Evolutionary conservation across 2,113 vertebrate genomes (phyloP), one percentile per base, ranked within the genome.

Genomic region (Gymnogyps californianus): DNA sequence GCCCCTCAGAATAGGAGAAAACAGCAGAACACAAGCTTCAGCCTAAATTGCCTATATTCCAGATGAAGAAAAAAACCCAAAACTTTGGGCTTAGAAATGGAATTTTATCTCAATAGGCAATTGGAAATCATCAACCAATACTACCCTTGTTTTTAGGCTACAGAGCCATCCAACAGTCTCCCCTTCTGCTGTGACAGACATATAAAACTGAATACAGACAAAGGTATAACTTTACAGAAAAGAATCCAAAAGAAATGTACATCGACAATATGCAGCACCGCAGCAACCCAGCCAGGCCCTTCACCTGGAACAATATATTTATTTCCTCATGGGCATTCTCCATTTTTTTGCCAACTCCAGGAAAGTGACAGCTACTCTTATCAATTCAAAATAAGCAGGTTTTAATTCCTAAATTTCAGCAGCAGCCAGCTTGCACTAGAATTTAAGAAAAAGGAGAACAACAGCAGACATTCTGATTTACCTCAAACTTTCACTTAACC

Each of bases 181-280:
- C 7, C 15, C 9, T 38, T 59, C 76, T 44, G 24, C 18, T 91
- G 36, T 86, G 36, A 72, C 10, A 65, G 49, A n/a, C 9, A 49
- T 4, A 36, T 10, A 61, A 83, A 90, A 25, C 11, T 31, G 25
- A 62, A 46, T 31, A 47, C 10, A 81, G 28, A 90, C 18, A 80
- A 81, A 82, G 16, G 22, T 44, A 6, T 29, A 79, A 51, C 9
- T 75, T 67, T 19, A 67, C 55, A 2, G 3, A 29, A 77, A 55
- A 32, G 24, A 38, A 66, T 61, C 19, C 19, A 38, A 18, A 81
- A 82, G 38, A n/a, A 86, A 42, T 10, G 44, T 3, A 54, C 17
- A 57, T 5, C 2, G 4, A 21, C n/a, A 62, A 66, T 2, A 42
- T 1, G 1, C 19, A 72, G 38, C 47, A 83, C 24, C 1, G 11